Evolutionary conservation across 53 echinoderm and acorn worm species (phyloP).

Genomic region (Henricia sp.): DNA sequence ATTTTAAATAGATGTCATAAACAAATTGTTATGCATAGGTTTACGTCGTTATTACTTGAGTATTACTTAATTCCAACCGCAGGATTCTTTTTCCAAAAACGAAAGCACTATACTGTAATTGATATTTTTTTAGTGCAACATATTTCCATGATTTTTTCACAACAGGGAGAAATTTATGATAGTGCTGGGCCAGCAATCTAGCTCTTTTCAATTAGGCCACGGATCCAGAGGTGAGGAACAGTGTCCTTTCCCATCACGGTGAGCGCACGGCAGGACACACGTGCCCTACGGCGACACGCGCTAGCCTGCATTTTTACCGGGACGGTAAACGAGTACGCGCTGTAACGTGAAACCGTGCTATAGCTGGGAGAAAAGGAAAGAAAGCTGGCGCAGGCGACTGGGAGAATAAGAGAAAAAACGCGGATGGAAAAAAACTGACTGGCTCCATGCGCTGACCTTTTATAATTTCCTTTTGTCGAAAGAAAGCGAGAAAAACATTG

Average conservation of each 20-base stretch:
- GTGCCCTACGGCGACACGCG: conserved; percentile 56
- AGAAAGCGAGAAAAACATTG: no score
- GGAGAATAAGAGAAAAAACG: conserved; percentile 3
- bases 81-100: no score
- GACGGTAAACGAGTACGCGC: conserved; percentile 41
- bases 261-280: conserved; percentile 32
- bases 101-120: no score
- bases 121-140: no score
- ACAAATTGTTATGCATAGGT: no score
- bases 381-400: neutral
- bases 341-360: conserved; percentile 57
- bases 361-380: conserved; percentile 43
- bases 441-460: conserved; percentile 45
- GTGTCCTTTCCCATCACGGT: conserved; percentile 54
- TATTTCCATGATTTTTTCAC: no score
- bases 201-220: conserved; percentile 58
- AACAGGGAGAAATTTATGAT: conserved; percentile 27
- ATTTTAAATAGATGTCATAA: no score
- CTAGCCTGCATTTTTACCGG: conserved; percentile 49
- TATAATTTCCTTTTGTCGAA: conserved; percentile 58
- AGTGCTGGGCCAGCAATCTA: conserved; percentile 26
- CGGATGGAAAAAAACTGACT: conserved; percentile 2
- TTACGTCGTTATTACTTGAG: no score
- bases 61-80: no score
- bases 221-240: conserved; percentile 47